Evolutionary conservation across 2,888 invertebrate species (phyloP).

Genomic region (Leucoma salicis): DNA sequence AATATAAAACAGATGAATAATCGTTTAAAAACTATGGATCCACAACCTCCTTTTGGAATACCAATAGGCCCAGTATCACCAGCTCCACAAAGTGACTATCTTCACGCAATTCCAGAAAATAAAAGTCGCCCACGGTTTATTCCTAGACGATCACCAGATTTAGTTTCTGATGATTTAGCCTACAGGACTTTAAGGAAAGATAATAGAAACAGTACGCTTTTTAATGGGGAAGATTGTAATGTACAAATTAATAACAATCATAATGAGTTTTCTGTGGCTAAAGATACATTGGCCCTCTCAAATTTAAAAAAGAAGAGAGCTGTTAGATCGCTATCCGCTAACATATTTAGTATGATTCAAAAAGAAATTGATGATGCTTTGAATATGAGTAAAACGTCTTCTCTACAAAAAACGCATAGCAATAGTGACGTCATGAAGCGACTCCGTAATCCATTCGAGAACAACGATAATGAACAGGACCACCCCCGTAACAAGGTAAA

Average conservation of each 20-base stretch:
- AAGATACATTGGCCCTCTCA: constrained; percentile 52
- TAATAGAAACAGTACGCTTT: constrained; percentile 80
- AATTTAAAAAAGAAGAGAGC: constrained; percentile 89
- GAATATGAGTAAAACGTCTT: constrained; percentile 73
- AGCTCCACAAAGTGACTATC: constrained; percentile 91
- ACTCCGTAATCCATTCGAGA: constrained; percentile 71
- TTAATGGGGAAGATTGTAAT: constrained; percentile 72
- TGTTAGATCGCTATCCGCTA: constrained; percentile 91
- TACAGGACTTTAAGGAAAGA: constrained; percentile 93
- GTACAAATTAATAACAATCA: constrained; percentile 75
- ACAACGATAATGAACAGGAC: constrained; percentile 69
- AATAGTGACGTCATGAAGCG: constrained; percentile 82
- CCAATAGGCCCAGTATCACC: constrained; percentile 92
- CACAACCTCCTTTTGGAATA: constrained; percentile 95
- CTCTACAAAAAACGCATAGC: constrained; percentile 84
- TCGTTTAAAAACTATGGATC: constrained; percentile 86
- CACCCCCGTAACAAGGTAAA: constrained; percentile 78
- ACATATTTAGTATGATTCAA: constrained; percentile 89
- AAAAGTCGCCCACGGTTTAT: constrained; percentile 83
- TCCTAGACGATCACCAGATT: constrained; percentile 88
- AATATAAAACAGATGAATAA: constrained; percentile 90
- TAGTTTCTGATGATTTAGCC: constrained; percentile 93
- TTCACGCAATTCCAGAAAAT: constrained; percentile 87
- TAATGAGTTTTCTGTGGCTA: constrained; percentile 57
- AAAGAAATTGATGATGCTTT: constrained; percentile 84